Conservation (phyloP, 1,140 invertebrate genomes). For the Euwallacea fornicatus region DNA sequence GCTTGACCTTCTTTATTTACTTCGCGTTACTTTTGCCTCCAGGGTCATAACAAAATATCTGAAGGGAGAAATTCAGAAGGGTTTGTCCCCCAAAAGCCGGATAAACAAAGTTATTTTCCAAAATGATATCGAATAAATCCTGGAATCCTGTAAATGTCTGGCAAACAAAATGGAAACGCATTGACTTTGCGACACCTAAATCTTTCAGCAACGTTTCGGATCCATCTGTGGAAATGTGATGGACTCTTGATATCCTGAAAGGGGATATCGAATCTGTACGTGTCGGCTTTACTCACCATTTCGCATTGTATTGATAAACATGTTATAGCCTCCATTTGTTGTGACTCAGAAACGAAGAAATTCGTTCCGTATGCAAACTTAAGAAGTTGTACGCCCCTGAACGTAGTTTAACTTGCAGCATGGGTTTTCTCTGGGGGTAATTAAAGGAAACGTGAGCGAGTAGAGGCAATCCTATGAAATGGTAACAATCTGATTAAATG, state of each 20-base stretch:
- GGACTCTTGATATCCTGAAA: constrained; percentile 12
- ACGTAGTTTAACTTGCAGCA: no score
- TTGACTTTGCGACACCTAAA: constrained; percentile 14
- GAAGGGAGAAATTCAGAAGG: constrained; percentile 1
- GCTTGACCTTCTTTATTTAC: neutral
- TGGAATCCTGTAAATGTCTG: constrained; percentile 12
- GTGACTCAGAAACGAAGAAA: no score
- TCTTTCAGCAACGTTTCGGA: constrained; percentile 12
- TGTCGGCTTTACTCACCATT: neutral
- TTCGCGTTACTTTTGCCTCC: no score
- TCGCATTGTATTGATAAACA: no score
- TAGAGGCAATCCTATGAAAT: constrained; percentile 27
- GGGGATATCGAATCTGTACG: constrained; percentile 12
- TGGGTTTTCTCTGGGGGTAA: constrained; percentile 13
- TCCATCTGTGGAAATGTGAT: constrained; percentile 15
- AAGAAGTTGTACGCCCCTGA: no score
- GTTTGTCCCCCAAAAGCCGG: constrained; percentile 14
- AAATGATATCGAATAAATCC: constrained; percentile 33
- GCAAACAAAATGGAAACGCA: constrained; percentile 31
- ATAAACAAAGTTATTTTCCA: constrained; percentile 22
- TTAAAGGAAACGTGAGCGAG: constrained; percentile 29
- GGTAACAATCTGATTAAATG: constrained; percentile 33
- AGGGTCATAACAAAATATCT: no score
- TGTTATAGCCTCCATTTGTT: no score
- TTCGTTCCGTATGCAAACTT: no score